These are phyloP conservation scores for Scaptodrosophila latifasciaeformis DNA, from an alignment of 2,888 invertebrate genomes.

Conservation along the genomic window DNA sequence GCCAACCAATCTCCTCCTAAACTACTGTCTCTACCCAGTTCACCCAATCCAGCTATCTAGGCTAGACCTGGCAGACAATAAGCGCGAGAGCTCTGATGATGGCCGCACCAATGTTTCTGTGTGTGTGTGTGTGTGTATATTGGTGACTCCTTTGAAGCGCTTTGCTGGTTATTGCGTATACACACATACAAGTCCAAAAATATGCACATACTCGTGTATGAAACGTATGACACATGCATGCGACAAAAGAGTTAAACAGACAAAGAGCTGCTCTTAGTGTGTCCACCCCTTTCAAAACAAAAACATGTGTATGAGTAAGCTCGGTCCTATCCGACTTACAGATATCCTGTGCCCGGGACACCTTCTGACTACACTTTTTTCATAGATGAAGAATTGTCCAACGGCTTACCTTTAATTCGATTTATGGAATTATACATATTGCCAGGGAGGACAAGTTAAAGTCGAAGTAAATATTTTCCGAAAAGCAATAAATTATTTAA, in stretches of 20 bases:
- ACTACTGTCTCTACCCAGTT: too few species aligned
- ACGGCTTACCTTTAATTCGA: too few species aligned
- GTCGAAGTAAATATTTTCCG: too few species aligned
- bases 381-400: too few species aligned
- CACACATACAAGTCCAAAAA: slow-evolving; percentile 20
- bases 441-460: too few species aligned
- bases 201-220: slow-evolving; percentile 7
- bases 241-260: slow-evolving; percentile 46
- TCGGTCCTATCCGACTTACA: not conserved
- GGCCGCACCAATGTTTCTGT: slow-evolving; percentile 19
- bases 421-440: too few species aligned
- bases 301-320: slow-evolving; percentile 5
- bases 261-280: slow-evolving; percentile 33
- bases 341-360: too few species aligned
- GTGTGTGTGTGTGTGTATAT: not conserved
- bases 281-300: too few species aligned
- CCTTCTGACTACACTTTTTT: too few species aligned
- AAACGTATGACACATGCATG: slow-evolving; percentile 18
- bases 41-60: too few species aligned
- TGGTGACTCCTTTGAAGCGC: slow-evolving; percentile 10
- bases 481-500: too few species aligned
- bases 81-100: slow-evolving; percentile 39
- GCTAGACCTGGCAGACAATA: slow-evolving; percentile 47
- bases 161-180: slow-evolving; percentile 48
- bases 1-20: too few species aligned